Evolutionary conservation across 92 coral and sea anemone species (phyloP), one percentile per base, ranked within the genome.

Genomic region (Parazoanthus atlanticus): DNA sequence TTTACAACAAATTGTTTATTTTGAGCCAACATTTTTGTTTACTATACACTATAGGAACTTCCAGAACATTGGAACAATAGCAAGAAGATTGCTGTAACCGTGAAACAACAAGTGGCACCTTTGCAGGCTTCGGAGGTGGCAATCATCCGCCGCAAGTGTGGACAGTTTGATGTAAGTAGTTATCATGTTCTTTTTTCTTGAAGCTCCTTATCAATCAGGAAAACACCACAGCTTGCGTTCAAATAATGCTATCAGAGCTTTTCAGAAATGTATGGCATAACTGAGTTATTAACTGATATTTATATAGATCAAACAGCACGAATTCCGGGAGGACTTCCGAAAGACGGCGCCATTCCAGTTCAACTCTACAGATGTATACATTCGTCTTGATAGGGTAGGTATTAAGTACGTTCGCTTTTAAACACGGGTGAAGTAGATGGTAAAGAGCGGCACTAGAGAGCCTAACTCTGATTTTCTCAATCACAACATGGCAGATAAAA

Each of bases 21-120:
- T 21, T 75, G 29, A 36, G 25, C 49, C 13, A 32, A 34, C 21
- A 15, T 75, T 75, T 30, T 15, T 38, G 12, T 36, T 36, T 82
- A 1, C 25, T 34, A 65, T 7, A 29, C 41, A 3, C 17, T 52
- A 49, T 38, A 95, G 95, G 99, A 97, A 86, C 95, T 97, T 2
- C 98, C 99, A 38, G 98, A 97, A 86, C 99, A 97, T 69, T 97
- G 99, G 99, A 97, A 97, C 89, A 97, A 97, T 89, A 89, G 92
- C 90, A 97, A 97, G 95, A 97, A 97, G 95, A 97, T 93, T 43
- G 98, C 97, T 72, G 99, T 97, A 83, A 97, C 99, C 38, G 99
- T 97, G 67, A 97, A 97, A 71, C 99, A 97, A 85, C 98, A 95
- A 85, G 99, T 97, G 36, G 99, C 99, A 49, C 99, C 99, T 36